Evolutionary conservation across 2,888 invertebrate genomes (phyloP).

Genomic region (Stegana nigrithorax): DNA sequence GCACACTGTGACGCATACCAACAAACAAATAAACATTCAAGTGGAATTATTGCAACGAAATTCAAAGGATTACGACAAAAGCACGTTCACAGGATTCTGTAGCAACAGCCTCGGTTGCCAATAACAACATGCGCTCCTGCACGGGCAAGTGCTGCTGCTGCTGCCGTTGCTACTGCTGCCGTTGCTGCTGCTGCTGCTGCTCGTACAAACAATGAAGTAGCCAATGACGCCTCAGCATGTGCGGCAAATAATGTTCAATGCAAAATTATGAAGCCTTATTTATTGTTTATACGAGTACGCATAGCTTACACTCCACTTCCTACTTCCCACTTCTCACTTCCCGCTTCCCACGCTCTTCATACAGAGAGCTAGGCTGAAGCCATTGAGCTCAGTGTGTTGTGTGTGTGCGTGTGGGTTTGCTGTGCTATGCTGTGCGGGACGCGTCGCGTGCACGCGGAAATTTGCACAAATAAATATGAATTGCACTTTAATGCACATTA

Average conservation of each 20-base stretch:
- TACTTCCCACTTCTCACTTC: too few relatives aligned
- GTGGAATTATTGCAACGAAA: slow-evolving; percentile 61
- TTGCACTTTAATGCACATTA: slow-evolving; percentile 59
- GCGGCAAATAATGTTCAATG: slow-evolving; percentile 53
- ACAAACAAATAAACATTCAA: slow-evolving; percentile 56
- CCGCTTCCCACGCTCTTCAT: too few relatives aligned
- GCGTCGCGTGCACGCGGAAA: slow-evolving; percentile 28
- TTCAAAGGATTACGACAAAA: slow-evolving; percentile 61
- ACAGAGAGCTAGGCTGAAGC: neutral
- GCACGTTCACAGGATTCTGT: slow-evolving; percentile 58
- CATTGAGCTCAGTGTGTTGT: neutral
- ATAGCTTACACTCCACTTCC: slow-evolving; percentile 42
- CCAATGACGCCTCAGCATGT: too few relatives aligned
- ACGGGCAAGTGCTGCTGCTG: neutral
- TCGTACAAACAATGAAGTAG: neutral
- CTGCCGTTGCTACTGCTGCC: neutral
- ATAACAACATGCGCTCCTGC: too few relatives aligned
- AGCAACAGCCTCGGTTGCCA: slow-evolving; percentile 44
- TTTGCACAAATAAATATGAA: slow-evolving; percentile 60
- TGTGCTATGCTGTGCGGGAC: neutral
- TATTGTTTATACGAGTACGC: slow-evolving; percentile 60
- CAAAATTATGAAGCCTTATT: slow-evolving; percentile 61
- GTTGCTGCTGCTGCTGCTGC: neutral
- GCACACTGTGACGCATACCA: neutral
- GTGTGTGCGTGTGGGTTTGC: neutral